These are phyloP conservation scores for Scomberomorus guttatus DNA, from an alignment of 2,797 vertebrate species.

Conservation along the genomic window DNA sequence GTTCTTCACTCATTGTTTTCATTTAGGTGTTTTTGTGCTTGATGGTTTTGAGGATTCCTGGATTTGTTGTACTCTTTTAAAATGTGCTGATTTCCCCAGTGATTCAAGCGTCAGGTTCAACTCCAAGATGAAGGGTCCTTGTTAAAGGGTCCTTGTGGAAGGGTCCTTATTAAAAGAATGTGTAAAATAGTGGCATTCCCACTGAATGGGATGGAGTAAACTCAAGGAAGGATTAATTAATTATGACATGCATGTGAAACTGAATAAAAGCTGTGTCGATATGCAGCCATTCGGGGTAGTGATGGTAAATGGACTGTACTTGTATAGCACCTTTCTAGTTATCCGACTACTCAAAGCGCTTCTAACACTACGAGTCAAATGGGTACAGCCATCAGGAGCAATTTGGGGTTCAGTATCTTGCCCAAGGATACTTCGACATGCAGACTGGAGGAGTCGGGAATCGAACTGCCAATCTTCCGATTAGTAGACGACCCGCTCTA, in stretches of 20 bases:
- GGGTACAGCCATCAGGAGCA: too few species aligned
- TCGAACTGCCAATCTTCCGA: too few species aligned
- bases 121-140: not conserved
- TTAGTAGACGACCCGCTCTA: too few species aligned
- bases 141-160: not conserved
- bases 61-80: not conserved
- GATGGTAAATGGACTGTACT: too few species aligned
- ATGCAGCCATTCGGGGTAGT: not conserved
- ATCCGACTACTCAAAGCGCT: too few species aligned
- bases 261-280: not conserved
- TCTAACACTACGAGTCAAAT: too few species aligned
- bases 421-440: too few species aligned
- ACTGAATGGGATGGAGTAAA: not conserved
- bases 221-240: not conserved
- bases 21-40: not conserved
- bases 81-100: conserved; percentile 1
- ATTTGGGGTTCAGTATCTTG: too few species aligned
- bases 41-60: not conserved
- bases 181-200: not conserved
- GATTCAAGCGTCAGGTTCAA: conserved; percentile 9
- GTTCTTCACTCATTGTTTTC: conserved; percentile 23
- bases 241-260: not conserved
- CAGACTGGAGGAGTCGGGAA: too few species aligned
- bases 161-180: conserved; percentile 11
- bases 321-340: too few species aligned